phyloP scores from a whole-genome alignment of 1,140 invertebrate species.

The Cyrtorhinus lividipennis region DNA sequence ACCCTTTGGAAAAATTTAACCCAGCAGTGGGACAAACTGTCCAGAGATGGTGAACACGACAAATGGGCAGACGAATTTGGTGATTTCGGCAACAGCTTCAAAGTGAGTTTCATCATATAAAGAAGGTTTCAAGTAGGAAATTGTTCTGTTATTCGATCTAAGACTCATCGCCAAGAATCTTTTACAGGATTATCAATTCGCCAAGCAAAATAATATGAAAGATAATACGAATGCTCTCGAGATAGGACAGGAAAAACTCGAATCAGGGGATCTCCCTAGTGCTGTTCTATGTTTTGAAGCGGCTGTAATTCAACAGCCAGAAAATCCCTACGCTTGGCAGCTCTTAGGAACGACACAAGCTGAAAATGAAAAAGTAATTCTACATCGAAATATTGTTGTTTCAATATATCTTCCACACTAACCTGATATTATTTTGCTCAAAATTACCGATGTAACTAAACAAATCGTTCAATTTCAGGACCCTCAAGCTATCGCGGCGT shows the following conservation, averaged over 20 bases:
- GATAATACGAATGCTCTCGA: constrained; percentile 68
- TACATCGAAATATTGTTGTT: no score
- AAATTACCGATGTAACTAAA: no score
- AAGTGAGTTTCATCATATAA: background rate
- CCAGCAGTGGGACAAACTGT: constrained; percentile 14
- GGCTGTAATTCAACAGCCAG: constrained; percentile 70
- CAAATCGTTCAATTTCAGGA: constrained; percentile 54
- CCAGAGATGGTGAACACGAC: background rate
- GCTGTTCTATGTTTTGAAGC: constrained; percentile 95
- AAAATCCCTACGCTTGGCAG: constrained; percentile 68
- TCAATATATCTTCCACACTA: constrained; percentile 16
- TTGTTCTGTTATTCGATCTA: no score
- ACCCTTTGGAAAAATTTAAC: constrained; percentile 49
- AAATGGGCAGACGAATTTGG: constrained; percentile 16
- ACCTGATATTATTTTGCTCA: no score
- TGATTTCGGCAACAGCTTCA: constrained; percentile 11
- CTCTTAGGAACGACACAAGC: constrained; percentile 78
- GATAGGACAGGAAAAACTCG: constrained; percentile 67
- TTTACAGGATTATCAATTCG: constrained; percentile 61
- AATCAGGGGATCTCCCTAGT: constrained; percentile 78
- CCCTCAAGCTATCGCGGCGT: constrained; percentile 71
- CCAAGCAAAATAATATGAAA: constrained; percentile 72
- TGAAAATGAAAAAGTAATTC: constrained; percentile 74
- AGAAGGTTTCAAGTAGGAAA: no score
- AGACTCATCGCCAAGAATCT: background rate